Percentiles rank a stretch among this genome's conserved stretches.
These are phyloP conservation scores for Cepaea hortensis DNA, from an alignment of 2,888 invertebrate genomes.

Conservation along the genomic window DNA sequence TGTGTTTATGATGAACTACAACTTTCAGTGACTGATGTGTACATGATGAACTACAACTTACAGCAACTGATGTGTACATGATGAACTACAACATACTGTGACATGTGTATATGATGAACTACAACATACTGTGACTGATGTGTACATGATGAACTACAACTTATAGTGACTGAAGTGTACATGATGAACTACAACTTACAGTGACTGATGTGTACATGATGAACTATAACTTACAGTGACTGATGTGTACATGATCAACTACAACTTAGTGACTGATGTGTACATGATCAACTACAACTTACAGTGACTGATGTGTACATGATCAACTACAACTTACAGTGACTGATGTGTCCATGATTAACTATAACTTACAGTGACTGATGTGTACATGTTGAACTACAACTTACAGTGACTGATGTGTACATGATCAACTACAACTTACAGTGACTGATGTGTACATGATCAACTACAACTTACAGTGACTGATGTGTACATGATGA, in stretches of 20 bases:
- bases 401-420: background rate
- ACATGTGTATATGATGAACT: background rate
- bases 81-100: background rate
- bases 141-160: background rate
- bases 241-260: background rate
- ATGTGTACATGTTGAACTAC: background rate
- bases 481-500: background rate
- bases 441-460: constrained; percentile 12
- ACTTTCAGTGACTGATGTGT: background rate
- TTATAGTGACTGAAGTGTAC: constrained; percentile 10
- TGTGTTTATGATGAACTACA: background rate
- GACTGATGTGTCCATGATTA: background rate
- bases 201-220: background rate
- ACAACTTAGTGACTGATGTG: background rate
- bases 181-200: constrained; percentile 3
- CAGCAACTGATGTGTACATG: background rate
- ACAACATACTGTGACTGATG: background rate
- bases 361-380: background rate
- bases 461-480: background rate
- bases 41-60: constrained; percentile 9
- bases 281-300: background rate
- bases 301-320: constrained; percentile 13
- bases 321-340: background rate
- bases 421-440: background rate
- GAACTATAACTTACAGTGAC: background rate